phyloP scores from a whole-genome alignment of 37 sponge, comb jelly and placozoan genomes.

The Agelas oroides region DNA sequence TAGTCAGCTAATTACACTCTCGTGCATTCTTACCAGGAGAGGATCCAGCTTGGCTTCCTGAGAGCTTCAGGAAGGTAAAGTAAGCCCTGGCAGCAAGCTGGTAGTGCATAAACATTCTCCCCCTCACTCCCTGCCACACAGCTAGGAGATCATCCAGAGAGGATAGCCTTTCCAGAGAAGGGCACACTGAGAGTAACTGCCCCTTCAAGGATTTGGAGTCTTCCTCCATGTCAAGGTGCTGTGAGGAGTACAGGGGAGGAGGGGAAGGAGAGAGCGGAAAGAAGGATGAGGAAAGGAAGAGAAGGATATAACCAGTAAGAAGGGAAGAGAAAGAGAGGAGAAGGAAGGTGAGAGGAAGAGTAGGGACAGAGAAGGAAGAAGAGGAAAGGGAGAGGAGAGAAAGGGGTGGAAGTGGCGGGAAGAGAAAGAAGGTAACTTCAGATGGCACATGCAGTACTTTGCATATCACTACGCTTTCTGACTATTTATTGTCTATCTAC shows the following conservation, averaged over 20 bases:
- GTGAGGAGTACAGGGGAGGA: not conserved
- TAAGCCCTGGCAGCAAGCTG: slow-evolving; percentile 90
- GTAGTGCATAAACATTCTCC: slow-evolving; percentile 90
- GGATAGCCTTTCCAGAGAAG: slow-evolving; percentile 65
- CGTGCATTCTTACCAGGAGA: slow-evolving; percentile 1
- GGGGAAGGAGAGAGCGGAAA: slow-evolving; percentile 5
- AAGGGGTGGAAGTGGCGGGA: no score
- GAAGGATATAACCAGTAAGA: no score
- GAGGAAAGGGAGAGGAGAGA: no score
- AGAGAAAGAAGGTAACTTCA: no score
- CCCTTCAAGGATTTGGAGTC: slow-evolving; percentile 75
- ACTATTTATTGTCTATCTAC: not conserved
- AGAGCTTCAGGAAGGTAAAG: slow-evolving; percentile 86
- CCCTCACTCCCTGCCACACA: slow-evolving; percentile 83
- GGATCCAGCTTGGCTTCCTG: slow-evolving; percentile 65
- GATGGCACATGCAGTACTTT: no score
- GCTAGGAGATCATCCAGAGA: slow-evolving; percentile 71
- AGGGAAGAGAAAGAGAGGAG: not conserved
- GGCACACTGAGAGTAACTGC: slow-evolving; percentile 71
- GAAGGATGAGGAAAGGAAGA: not conserved
- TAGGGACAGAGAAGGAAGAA: not conserved
- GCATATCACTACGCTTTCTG: not conserved
- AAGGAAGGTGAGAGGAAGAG: not conserved
- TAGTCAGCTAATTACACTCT: no score
- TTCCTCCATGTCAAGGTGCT: slow-evolving; percentile 70